Base-by-base conservation (phyloP, 35 echinoderm and acorn worm genomes). In the Patiria miniata region DNA sequence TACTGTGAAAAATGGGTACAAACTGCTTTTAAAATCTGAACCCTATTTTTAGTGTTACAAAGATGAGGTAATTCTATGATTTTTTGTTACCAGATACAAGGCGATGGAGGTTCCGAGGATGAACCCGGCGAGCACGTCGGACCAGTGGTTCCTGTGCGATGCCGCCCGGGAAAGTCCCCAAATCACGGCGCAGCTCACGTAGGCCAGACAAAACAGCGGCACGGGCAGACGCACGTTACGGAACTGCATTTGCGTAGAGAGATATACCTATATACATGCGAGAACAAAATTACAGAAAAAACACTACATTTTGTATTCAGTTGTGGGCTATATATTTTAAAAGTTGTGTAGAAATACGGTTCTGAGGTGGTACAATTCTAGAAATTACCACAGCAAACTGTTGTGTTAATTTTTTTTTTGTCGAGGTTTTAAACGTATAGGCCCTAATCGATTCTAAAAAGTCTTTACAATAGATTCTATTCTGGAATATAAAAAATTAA, bases 161-260 rank as follows among this genome's bases (percentile, higher is more conserved):
- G 83, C 77, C 8, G 83, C 91, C 37, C 91, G 59, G 6, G 91
- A 89, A 32, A 87, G 42, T 4, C 91, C 86, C 91, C 91, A 93
- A 29, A 93, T 65, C 16, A 93, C 82, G 3, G 76, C 86, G 2
- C 91, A 79, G 2, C 86, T 77, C 37, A 93, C 37, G 4, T 81
- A 76, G 18, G 86, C 68, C 22, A 93, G 16, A 30, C 91, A 59
- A 5, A 87, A 40, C n/a, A 93, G 81, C 36, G 87, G 86, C 10
- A 87, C 69, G 14, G 91, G 91, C 19, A 93, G 77, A 37, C 91
- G 68, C 3, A 86, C 65, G 39, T 87, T 89, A 17, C 86, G 91
- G 14, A 93, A 51, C 29, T 77, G 32, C 14, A 93, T 79, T 37
- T 93, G 91, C 26, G 60, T 93, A 21, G 91, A 89, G 12, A 89